Evolutionary conservation across 2,888 invertebrate genomes (phyloP), one percentile per base, ranked within the genome.

Genomic region (Phalangium opilio): DNA sequence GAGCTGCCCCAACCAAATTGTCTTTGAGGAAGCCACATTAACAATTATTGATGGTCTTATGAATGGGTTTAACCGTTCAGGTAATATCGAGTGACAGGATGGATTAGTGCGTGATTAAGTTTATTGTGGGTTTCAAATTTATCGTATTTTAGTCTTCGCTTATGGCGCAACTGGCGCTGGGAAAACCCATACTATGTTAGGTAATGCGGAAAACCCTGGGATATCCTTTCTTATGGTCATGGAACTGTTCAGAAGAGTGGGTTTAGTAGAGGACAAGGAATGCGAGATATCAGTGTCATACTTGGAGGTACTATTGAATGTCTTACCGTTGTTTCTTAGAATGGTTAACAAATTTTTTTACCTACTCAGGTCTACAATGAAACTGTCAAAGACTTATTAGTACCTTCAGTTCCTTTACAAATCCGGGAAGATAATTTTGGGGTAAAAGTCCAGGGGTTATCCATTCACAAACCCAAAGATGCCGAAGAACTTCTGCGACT

Each of bases 161-260:
- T 93, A 93, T 66, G 93, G 91, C 2, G 90, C 91, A 0, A 93
- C 91, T 0, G 93, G 93, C 0, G 87, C 91, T 5, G 93, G 93
- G 0, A 93, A 93, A 67, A 93, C 93, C 0, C 81, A 79, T 62
- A 93, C 91, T 0, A 93, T 93, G 91, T 73, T 91, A 40, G 91
- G 93, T 0, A 78, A 70, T 52, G 71, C 71, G 3, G 70, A 75
- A 3, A 71, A 76, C 57, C 87, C 85, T 0, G 91, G 91, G 0
- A 81, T 93, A 17, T 87, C 87, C 12, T 89, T 81, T 62, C 73
- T 84, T 44, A 91, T 91, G 0, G 85, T 91, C 76, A 77, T 79
- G 47, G 85, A 90, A 60, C 70, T 93, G 0, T 91, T 86, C 59
- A 65, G 71, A 2, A 76, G 78, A 51, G 83, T 90, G 17, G 75